Conservation (phyloP, 2,113 vertebrate species). For the Synodontis membranacea region DNA sequence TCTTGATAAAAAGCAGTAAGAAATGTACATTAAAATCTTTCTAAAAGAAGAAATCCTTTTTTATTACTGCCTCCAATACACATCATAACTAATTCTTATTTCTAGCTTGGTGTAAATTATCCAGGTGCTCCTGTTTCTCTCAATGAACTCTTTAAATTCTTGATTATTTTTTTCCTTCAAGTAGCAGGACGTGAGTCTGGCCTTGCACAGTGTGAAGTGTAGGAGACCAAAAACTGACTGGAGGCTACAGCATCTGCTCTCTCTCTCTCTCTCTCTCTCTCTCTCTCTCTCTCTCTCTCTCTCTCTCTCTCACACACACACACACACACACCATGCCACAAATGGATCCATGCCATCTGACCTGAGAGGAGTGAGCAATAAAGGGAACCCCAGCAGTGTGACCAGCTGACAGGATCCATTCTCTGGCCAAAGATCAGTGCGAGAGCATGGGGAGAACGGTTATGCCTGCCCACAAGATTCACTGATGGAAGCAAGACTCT, state of each 20-base stretch:
- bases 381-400: conserved; percentile 31
- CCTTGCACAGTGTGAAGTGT: neutral
- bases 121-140: neutral
- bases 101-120: neutral
- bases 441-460: neutral
- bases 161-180: neutral
- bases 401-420: conserved; percentile 46
- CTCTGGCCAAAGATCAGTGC: conserved; percentile 32
- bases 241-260: conserved; percentile 29
- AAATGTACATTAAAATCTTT: neutral
- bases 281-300: neutral
- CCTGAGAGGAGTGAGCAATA: conserved; percentile 50
- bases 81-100: neutral
- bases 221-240: conserved; percentile 17
- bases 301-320: neutral
- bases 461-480: neutral
- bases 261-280: neutral
- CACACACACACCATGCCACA: neutral
- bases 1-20: too few species aligned
- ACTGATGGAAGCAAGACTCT: neutral
- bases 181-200: neutral
- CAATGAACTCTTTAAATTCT: neutral
- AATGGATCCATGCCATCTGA: conserved; percentile 22
- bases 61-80: neutral
- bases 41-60: neutral